Conservation (phyloP, 2,797 vertebrate species). For the Sphenopsis melanotis region DNA sequence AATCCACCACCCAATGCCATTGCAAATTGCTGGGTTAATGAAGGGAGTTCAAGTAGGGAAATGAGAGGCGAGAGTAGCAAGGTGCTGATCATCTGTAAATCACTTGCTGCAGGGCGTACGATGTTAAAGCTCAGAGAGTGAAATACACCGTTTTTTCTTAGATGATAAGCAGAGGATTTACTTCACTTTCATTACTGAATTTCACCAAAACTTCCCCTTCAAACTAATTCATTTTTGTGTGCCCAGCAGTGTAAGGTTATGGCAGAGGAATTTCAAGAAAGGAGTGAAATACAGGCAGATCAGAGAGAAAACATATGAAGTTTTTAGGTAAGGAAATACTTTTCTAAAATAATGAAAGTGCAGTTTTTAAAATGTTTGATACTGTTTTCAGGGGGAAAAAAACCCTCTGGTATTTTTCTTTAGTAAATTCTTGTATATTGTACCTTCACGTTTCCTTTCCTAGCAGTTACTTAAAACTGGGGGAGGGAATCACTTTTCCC, state of each 20-base stretch:
- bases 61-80: background rate
- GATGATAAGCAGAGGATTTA: background rate
- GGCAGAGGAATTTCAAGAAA: background rate
- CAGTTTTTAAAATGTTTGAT: background rate
- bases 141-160: background rate
- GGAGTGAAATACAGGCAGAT: background rate
- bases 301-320: background rate
- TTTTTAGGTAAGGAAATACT: background rate
- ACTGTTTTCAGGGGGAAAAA: background rate
- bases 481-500: fast-evolving
- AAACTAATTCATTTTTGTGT: background rate
- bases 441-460: background rate
- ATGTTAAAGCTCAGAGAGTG: background rate
- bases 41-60: slow-evolving; percentile 33
- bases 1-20: background rate
- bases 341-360: background rate
- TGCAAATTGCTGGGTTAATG: slow-evolving; percentile 19
- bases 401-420: background rate
- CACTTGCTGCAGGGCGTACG: background rate
- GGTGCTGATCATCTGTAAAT: slow-evolving; percentile 28
- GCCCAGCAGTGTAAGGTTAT: background rate
- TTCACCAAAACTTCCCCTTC: background rate
- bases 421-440: background rate
- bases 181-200: background rate
- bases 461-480: background rate